Evolutionary conservation across 2,797 vertebrate genomes (phyloP).

Genomic region (Champsocephalus gunnari): DNA sequence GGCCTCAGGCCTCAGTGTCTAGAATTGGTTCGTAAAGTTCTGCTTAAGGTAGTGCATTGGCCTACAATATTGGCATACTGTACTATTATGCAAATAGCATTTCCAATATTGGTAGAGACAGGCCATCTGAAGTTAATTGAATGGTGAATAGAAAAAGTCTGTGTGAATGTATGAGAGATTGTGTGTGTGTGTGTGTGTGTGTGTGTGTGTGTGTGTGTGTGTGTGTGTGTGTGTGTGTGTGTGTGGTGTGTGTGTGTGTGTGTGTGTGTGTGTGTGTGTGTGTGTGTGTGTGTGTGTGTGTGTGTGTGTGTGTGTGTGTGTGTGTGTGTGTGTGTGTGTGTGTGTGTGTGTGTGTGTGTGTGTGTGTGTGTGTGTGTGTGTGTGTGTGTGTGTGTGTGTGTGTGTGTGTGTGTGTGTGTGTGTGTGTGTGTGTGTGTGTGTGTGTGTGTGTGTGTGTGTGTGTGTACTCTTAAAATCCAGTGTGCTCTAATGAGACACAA

Average conservation of each 20-base stretch:
- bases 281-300: conserved; percentile 35
- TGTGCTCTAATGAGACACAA: conserved; percentile 75
- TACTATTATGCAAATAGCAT: conserved; percentile 62
- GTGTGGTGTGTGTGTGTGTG: conserved; percentile 3
- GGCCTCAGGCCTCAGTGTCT: conserved; percentile 47
- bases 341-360: background rate
- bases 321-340: conserved; percentile 7
- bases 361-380: conserved; percentile 4
- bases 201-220: conserved; percentile 5
- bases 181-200: background rate
- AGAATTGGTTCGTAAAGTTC: conserved; percentile 64
- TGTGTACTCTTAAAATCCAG: conserved; percentile 65
- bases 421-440: conserved; percentile 5
- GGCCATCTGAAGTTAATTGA: conserved; percentile 61
- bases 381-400: conserved; percentile 10
- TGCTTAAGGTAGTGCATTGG: conserved; percentile 51
- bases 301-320: conserved; percentile 24
- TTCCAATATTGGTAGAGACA: conserved; percentile 57
- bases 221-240: conserved; percentile 13
- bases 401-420: conserved; percentile 7
- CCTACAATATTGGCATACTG: conserved; percentile 61
- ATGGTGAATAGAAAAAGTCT: conserved; percentile 38
- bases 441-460: background rate
- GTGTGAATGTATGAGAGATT: background rate
- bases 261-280: conserved; percentile 29